These are phyloP conservation scores for Eucidaris tribuloides DNA, from an alignment of 35 echinoderm and acorn worm species.

Conservation along the genomic window DNA sequence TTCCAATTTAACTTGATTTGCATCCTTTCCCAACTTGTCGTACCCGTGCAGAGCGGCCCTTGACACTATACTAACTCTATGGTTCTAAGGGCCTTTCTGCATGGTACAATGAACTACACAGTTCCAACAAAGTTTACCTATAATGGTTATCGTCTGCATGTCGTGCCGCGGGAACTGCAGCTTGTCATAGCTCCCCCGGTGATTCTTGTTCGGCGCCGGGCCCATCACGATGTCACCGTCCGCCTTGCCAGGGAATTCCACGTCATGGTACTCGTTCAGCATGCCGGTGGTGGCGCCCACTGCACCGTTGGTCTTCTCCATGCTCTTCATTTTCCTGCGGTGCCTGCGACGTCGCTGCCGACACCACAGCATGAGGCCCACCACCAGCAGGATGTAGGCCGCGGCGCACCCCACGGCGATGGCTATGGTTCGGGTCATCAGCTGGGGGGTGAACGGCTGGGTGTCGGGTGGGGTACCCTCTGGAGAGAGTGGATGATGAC, in stretches of 20 bases:
- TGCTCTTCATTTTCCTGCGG: conserved; percentile 45
- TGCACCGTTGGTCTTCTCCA: conserved; percentile 18
- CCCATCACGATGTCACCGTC: conserved; percentile 46
- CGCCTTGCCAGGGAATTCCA: neutral
- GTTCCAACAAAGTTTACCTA: too few species aligned
- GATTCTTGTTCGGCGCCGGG: conserved; percentile 28
- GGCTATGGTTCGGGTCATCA: conserved; percentile 71
- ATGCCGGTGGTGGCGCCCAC: neutral
- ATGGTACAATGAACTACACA: too few species aligned
- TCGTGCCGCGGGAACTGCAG: conserved; percentile 96
- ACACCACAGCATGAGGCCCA: conserved; percentile 90
- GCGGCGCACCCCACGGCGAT: conserved; percentile 88
- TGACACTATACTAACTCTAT: too few species aligned
- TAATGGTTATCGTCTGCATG: conserved; percentile 72
- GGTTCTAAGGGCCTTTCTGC: too few species aligned
- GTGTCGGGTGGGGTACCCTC: conserved; percentile 41
- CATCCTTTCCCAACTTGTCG: too few species aligned
- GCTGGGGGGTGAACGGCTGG: conserved; percentile 10
- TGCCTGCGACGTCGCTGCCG: conserved; percentile 64
- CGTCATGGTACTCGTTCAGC: conserved; percentile 12
- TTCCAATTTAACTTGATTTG: too few species aligned
- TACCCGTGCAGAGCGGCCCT: too few species aligned
- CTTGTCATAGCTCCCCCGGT: conserved; percentile 81
- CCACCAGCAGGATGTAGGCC: conserved; percentile 87
- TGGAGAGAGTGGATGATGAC: conserved; percentile 1